A percentile compares a stretch with the other conserved stretches of the same genome.
Evolutionary conservation across 2,797 vertebrate genomes (phyloP).

Genomic region (Hoplostethus atlanticus): DNA sequence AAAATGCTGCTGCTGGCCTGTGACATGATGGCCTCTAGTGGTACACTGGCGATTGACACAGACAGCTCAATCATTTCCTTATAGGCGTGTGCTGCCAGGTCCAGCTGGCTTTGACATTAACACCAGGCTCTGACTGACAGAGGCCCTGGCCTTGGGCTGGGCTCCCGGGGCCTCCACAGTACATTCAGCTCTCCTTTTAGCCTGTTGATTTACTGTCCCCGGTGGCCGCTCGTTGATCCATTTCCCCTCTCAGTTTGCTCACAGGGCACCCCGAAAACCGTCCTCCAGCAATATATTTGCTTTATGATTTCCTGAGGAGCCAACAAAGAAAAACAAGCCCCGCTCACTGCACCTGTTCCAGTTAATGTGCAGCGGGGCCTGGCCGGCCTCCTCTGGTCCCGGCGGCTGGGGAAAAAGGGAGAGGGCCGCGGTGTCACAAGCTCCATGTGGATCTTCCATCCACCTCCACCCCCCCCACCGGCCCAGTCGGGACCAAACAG

Average conservation of each 20-base stretch:
- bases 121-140: slow-evolving; percentile 85
- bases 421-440: slow-evolving; percentile 69
- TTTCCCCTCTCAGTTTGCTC: slow-evolving; percentile 89
- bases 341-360: slow-evolving; percentile 87
- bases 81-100: slow-evolving; percentile 79
- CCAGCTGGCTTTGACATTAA: slow-evolving; percentile 91
- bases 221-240: slow-evolving; percentile 85
- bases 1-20: slow-evolving; percentile 64
- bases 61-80: slow-evolving; percentile 88
- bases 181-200: slow-evolving; percentile 88
- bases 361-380: slow-evolving; percentile 79
- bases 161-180: slow-evolving; percentile 85
- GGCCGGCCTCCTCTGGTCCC: slow-evolving; percentile 76
- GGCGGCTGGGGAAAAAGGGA: slow-evolving; percentile 65
- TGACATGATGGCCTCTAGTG: slow-evolving; percentile 90
- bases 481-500: slow-evolving; percentile 60
- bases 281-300: slow-evolving; percentile 89
- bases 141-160: slow-evolving; percentile 87
- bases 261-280: slow-evolving; percentile 88
- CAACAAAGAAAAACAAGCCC: slow-evolving; percentile 84
- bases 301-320: slow-evolving; percentile 91
- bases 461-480: slow-evolving; percentile 68
- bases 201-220: slow-evolving; percentile 90
- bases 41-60: slow-evolving; percentile 86
- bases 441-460: slow-evolving; percentile 85